Conservation (phyloP, 92 coral and sea anemone species). For the Desmophyllum pertusum region DNA sequence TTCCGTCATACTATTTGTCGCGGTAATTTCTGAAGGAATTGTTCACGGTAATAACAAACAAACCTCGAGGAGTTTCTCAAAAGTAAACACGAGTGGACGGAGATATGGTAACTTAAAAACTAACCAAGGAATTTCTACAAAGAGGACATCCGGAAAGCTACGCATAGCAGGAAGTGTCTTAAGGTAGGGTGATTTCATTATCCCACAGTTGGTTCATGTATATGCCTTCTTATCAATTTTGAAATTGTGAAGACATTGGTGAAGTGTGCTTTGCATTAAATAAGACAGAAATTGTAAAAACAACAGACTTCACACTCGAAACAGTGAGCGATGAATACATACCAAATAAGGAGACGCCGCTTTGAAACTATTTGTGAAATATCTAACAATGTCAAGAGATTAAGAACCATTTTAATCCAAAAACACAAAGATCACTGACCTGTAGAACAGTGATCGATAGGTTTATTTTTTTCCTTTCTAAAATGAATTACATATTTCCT, state of each 20-base stretch:
- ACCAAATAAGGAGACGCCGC: neutral
- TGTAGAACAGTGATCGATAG: neutral
- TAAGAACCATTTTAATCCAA: neutral
- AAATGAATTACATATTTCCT: too few species aligned
- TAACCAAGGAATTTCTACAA: neutral
- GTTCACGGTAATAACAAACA: neutral
- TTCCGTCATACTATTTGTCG: neutral
- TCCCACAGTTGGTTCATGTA: neutral
- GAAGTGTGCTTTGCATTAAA: neutral
- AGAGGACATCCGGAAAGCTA: neutral
- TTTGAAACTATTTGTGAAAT: neutral
- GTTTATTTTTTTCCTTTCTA: too few species aligned
- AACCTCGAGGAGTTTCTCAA: neutral
- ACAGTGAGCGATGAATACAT: neutral
- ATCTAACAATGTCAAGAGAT: neutral
- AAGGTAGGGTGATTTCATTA: slow-evolving; percentile 6
- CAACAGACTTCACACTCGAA: neutral
- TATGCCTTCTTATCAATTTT: neutral
- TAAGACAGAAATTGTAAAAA: neutral
- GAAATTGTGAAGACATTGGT: neutral
- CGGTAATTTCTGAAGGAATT: slow-evolving; percentile 26
- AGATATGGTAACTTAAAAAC: slow-evolving; percentile 7
- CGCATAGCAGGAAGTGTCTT: neutral
- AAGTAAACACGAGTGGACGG: neutral
- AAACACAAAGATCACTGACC: slow-evolving; percentile 24